Conservation (phyloP, 2,113 vertebrate genomes). For the Boulengeromyrus knoepffleri region DNA sequence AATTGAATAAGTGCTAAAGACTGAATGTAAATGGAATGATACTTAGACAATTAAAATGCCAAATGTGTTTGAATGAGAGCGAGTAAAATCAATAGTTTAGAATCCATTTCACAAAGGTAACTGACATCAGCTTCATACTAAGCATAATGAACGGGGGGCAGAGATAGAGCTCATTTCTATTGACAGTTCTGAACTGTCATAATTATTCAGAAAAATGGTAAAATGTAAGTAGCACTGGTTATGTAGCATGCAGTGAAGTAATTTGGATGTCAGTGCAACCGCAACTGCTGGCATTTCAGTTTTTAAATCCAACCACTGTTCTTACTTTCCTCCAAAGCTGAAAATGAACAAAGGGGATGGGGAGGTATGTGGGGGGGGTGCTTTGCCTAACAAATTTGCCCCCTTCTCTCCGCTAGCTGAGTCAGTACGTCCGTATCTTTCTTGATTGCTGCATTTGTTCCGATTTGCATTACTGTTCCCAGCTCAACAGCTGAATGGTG, state of each 20-base stretch:
- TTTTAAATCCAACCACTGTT: neutral
- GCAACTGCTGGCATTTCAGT: neutral
- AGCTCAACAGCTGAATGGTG: conserved; percentile 26
- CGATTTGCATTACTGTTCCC: conserved; percentile 39
- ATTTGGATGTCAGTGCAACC: neutral
- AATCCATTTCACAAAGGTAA: neutral
- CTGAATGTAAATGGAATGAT: neutral
- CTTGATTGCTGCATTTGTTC: conserved; percentile 29
- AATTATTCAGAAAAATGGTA: neutral
- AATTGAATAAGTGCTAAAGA: neutral
- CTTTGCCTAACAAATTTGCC: conserved; percentile 44
- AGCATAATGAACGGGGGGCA: neutral
- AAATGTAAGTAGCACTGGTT: neutral
- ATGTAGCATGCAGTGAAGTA: neutral
- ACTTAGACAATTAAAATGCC: neutral
- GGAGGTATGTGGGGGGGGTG: neutral
- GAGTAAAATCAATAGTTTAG: neutral
- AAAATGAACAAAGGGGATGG: conserved; percentile 31
- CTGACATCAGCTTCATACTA: neutral
- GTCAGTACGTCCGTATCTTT: neutral
- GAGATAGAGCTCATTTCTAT: neutral
- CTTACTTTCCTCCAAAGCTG: conserved; percentile 38
- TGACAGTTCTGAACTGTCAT: neutral
- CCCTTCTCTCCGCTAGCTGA: conserved; percentile 9
- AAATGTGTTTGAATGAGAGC: neutral